A percentile compares a stretch with the other conserved stretches of the same genome.
Evolutionary conservation across 2,113 vertebrate genomes (phyloP).

Genomic region (Microcebus tavaratra): DNA sequence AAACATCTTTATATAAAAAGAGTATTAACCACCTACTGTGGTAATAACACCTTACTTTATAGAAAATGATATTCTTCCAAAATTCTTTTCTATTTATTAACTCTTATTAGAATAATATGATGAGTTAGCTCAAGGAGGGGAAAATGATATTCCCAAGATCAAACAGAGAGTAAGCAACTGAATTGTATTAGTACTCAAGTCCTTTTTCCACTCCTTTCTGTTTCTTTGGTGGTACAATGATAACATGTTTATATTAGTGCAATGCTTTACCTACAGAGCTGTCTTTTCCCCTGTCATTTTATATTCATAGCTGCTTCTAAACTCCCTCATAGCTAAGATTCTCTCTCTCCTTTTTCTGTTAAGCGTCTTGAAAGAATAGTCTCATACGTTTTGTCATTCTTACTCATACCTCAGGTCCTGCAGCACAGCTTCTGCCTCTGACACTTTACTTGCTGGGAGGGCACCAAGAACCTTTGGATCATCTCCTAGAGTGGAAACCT

Average conservation of each 20-base stretch:
- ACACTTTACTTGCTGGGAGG: background rate
- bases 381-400: background rate
- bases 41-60: background rate
- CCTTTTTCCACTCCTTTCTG: background rate
- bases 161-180: background rate
- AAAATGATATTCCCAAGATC: background rate
- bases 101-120: background rate
- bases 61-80: background rate
- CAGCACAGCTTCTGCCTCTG: background rate
- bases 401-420: background rate
- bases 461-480: background rate
- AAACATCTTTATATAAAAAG: background rate
- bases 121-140: background rate
- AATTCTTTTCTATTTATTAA: background rate
- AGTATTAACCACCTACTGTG: background rate
- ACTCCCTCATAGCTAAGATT: background rate
- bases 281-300: background rate
- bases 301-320: background rate
- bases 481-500: too few relatives aligned
- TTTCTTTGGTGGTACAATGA: background rate
- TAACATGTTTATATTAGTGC: background rate
- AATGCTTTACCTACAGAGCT: background rate
- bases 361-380: slow-evolving; percentile 20
- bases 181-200: accelerated
- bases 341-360: background rate